A percentile compares a stretch with the other conserved stretches of the same genome.
These are phyloP conservation scores for Falco columbarius DNA, from an alignment of 2,797 vertebrate genomes.

Conservation along the genomic window DNA sequence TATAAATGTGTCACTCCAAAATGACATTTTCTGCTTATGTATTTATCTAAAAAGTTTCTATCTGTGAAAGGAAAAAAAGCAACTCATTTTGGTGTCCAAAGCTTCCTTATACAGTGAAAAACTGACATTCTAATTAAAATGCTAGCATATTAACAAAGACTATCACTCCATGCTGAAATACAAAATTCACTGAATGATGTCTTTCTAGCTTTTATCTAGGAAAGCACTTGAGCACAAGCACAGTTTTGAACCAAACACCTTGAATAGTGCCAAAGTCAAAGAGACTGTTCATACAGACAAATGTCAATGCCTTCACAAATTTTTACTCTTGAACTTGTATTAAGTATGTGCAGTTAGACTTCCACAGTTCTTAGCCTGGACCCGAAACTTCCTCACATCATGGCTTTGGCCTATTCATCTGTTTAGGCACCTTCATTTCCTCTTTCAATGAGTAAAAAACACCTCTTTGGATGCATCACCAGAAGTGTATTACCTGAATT, in stretches of 20 bases:
- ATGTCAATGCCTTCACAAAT: not conserved
- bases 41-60: not conserved
- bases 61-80: fast-evolving
- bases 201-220: not conserved
- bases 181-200: not conserved
- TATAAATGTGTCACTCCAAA: not conserved
- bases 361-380: not conserved
- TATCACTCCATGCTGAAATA: not conserved
- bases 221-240: not conserved
- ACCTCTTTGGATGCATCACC: not conserved
- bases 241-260: not conserved
- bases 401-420: not conserved
- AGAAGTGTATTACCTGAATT: not conserved
- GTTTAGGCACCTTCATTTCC: not conserved
- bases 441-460: not conserved
- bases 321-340: not conserved
- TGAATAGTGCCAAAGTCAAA: not conserved
- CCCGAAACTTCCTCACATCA: not conserved
- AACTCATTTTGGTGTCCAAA: not conserved
- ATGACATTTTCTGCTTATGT: not conserved
- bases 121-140: not conserved
- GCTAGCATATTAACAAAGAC: not conserved
- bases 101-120: not conserved
- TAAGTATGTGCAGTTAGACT: not conserved
- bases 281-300: not conserved